phyloP scores from a whole-genome alignment of 2,113 vertebrate genomes.

The Oreochromis aureus region DNA sequence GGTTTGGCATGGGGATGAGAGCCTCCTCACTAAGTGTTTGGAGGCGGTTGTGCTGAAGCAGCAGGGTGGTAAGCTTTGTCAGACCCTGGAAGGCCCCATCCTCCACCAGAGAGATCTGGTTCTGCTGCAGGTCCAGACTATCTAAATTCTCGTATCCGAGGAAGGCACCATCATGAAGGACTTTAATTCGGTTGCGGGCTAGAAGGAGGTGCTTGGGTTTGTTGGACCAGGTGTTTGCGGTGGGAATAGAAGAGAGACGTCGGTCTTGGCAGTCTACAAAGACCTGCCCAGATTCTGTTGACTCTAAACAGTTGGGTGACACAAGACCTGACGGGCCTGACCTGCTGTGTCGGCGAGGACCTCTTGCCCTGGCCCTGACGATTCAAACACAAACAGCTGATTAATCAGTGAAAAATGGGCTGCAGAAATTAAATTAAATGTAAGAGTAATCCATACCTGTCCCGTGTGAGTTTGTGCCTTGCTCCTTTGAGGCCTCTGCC shows the following conservation, averaged over 20 bases:
- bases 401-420: neutral
- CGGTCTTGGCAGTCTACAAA: slow-evolving; percentile 88
- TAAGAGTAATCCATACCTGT: slow-evolving; percentile 26
- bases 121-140: slow-evolving; percentile 93
- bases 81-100: slow-evolving; percentile 84
- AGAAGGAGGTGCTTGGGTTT: slow-evolving; percentile 86
- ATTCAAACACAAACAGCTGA: neutral
- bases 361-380: slow-evolving; percentile 41
- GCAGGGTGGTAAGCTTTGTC: slow-evolving; percentile 81
- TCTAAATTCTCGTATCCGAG: slow-evolving; percentile 64
- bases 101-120: slow-evolving; percentile 85
- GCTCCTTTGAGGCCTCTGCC: slow-evolving; percentile 51
- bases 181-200: slow-evolving; percentile 82
- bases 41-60: slow-evolving; percentile 91
- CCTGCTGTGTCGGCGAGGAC: slow-evolving; percentile 38
- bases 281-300: slow-evolving; percentile 77
- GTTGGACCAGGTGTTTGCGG: slow-evolving; percentile 75
- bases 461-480: slow-evolving; percentile 28
- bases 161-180: slow-evolving; percentile 49
- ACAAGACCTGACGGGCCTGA: slow-evolving; percentile 67
- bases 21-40: slow-evolving; percentile 81
- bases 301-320: slow-evolving; percentile 75
- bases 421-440: neutral
- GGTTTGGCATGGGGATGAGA: slow-evolving; percentile 80
- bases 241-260: slow-evolving; percentile 72